Evolutionary conservation across 2,888 invertebrate species (phyloP).

Genomic region (Monochamus alternatus): DNA sequence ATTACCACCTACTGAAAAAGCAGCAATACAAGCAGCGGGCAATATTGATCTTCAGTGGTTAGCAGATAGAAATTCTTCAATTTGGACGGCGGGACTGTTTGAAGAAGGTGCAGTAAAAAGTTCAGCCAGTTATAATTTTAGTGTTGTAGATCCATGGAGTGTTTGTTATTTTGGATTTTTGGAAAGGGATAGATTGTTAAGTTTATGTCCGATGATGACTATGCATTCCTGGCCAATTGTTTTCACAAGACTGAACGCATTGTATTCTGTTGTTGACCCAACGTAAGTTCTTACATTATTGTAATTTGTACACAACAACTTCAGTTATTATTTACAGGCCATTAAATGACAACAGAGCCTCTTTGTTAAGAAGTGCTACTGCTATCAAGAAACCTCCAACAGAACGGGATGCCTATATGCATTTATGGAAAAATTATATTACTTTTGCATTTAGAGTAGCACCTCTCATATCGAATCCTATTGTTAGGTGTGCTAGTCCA

Average conservation of each 20-base stretch:
- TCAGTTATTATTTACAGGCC: conserved; percentile 77
- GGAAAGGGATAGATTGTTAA: conserved; percentile 87
- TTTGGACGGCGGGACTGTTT: conserved; percentile 86
- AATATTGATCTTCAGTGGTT: conserved; percentile 90
- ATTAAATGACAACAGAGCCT: conserved; percentile 96
- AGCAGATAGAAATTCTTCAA: conserved; percentile 88
- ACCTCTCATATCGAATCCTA: conserved; percentile 90
- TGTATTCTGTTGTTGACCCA: conserved; percentile 95
- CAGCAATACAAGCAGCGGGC: conserved; percentile 78
- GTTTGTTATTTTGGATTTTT: conserved; percentile 91
- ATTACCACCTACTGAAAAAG: conserved; percentile 91
- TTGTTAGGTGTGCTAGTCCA: conserved; percentile 93
- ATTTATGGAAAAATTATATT: conserved; percentile 98
- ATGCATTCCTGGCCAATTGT: conserved; percentile 97
- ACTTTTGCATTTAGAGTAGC: conserved; percentile 97
- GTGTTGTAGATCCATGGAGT: conserved; percentile 91
- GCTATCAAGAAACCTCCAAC: conserved; percentile 92
- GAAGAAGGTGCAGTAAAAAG: conserved; percentile 75
- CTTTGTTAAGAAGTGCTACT: conserved; percentile 90
- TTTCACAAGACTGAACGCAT: conserved; percentile 90
- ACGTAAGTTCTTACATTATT: conserved; percentile 76
- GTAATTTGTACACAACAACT: not conserved
- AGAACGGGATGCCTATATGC: conserved; percentile 95
- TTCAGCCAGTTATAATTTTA: conserved; percentile 73
- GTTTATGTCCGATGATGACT: conserved; percentile 88